Evolutionary conservation across 2,797 vertebrate species (phyloP), one percentile per base, ranked within the genome.

Genomic region (Sebastes nivosus): DNA sequence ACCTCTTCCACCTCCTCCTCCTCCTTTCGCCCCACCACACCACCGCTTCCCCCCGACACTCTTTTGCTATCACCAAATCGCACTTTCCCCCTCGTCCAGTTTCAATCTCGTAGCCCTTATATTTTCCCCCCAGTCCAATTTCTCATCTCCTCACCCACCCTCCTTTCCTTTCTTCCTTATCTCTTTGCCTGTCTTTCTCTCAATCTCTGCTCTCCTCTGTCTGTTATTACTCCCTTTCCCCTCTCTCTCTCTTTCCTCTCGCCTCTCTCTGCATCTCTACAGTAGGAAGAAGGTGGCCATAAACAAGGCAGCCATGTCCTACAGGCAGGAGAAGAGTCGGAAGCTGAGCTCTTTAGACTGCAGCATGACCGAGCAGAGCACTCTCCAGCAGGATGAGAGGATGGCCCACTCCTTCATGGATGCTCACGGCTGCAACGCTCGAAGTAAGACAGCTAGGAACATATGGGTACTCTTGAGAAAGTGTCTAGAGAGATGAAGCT

Each of bases 301-400:
- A 90, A 96, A 96, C 91, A 99, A 98, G 87, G 95, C 97, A 0
- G 96, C 97, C 2, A 97, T 97, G 88, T 97, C 97, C 73, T 97
- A 97, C 87, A 95, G 96, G 59, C 97, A 97, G 16, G 97, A 99
- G 94, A 99, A 98, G 92, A 96, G 95, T 0, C 96, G 97, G 68
- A 97, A 97, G 95, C 97, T 97, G 94, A 96, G 96, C 0, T 96
- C 97, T 0, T 92, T 97, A 14, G 98, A 99, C 93, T 95, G 97
- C 90, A 98, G 97, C 93, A 97, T 97, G 93, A 97, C 97, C 0
- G 98, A 99, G 90, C 97, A 97, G 94, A 98, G 97, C 90, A 97
- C 97, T 0, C 94, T 98, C 80, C 97, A 98, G 92, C 97, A 98
- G 92, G 97, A 98, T 0, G 96, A 98, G 90, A 95, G 96, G 75